Base-by-base conservation (phyloP, 2,113 vertebrate species). In the Sturnus vulgaris region DNA sequence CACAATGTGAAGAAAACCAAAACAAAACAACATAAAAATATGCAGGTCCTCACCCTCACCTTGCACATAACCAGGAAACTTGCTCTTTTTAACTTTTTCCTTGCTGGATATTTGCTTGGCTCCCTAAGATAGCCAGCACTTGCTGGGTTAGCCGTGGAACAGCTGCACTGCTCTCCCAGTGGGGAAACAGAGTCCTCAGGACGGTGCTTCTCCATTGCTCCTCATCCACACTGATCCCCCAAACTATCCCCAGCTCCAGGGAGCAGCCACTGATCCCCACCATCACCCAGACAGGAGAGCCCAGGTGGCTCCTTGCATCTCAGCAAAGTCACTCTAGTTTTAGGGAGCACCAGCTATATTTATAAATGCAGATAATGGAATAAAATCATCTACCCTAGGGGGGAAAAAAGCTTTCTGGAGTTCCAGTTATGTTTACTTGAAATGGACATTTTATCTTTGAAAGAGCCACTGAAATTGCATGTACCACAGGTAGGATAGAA, bases 81-180 rank as follows among this genome's bases (percentile, higher is more conserved):
- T 61, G 21, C 11, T 63, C 39, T 69, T 72, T 80, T 76, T 23
- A 24, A 11, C 44, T 42, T 73, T 50, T 64, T 39, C 18, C 11
- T 64, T 57, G 16, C 21, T 52, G 66, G 9, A 11, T 66, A 28
- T 93, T 89, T 92, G 12, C 52, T 90, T 69, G 42, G 33, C 42
- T 94, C 10, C 39, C 47, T 60, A 59, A 25, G 1, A 4, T 24
- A 79, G 52, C 59, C 10, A 37, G 5, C 5, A 0, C 56, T 95
- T 40, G 63, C 60, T 68, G 0, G 0, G n/a, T 49, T 27, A 49
- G 59, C 37, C 0, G 0, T 33, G 50, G 77, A 61, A 73, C 46
- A 80, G 63, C 68, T 81, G 84, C 1, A 0, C 18, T 75, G 50
- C 35, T 61, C 20, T 77, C 35, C 39, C 3, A 0, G 59, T 8